These are phyloP conservation scores for Lycaena phlaeas DNA, from an alignment of 2,888 invertebrate genomes.

Conservation along the genomic window DNA sequence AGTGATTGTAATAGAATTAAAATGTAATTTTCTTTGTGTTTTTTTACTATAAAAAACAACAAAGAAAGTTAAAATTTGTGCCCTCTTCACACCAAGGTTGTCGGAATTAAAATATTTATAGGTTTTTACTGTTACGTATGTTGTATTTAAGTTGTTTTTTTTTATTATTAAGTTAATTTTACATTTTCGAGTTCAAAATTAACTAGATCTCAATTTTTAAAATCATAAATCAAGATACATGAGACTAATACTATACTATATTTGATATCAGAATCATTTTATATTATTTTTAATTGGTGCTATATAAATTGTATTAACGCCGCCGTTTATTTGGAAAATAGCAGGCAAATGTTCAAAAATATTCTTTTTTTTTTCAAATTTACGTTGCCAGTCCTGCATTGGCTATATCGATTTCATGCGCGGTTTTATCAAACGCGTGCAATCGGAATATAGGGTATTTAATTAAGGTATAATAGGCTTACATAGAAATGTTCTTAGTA, in stretches of 20 bases:
- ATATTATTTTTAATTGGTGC: too few species aligned
- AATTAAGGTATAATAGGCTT: conserved; percentile 47
- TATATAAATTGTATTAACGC: too few species aligned
- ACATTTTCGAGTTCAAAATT: background rate
- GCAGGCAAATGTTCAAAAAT: too few species aligned
- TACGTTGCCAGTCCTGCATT: conserved; percentile 46
- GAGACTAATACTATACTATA: too few species aligned
- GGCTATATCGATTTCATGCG: conserved; percentile 53
- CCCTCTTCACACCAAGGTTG: background rate
- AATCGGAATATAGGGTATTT: conserved; percentile 63
- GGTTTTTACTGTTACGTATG: background rate
- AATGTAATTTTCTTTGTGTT: background rate
- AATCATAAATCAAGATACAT: too few species aligned
- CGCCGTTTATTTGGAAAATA: too few species aligned
- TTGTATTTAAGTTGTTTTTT: background rate
- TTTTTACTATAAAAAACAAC: background rate
- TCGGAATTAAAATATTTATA: background rate
- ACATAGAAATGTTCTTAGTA: conserved; percentile 42
- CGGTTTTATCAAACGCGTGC: conserved; percentile 48
- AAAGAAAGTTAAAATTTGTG: background rate
- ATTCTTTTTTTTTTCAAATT: too few species aligned
- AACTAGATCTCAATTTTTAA: background rate
- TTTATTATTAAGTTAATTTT: background rate
- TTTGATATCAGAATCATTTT: too few species aligned
- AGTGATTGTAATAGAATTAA: too few species aligned